phyloP scores from a whole-genome alignment of 2,797 vertebrate genomes.

The Clarias laeviceps region DNA sequence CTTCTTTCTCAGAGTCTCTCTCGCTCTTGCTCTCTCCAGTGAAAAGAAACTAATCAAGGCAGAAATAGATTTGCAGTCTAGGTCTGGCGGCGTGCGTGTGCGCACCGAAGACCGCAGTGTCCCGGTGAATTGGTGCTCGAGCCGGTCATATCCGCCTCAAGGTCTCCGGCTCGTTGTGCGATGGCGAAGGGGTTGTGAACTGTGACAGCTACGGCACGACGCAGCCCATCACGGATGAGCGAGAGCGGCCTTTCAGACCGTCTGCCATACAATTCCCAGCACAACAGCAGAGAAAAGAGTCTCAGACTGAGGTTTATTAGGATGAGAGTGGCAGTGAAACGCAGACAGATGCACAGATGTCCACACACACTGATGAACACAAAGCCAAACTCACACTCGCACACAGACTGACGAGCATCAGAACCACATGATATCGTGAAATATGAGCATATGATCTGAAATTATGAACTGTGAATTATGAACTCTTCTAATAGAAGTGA shows the following conservation, averaged over 20 bases:
- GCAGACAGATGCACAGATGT: not conserved
- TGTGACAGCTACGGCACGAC: slow-evolving; percentile 58
- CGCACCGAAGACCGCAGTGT: slow-evolving; percentile 27
- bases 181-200: slow-evolving; percentile 58
- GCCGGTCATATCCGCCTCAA: slow-evolving; percentile 55
- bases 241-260: slow-evolving; percentile 49
- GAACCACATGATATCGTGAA: not conserved
- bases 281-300: slow-evolving; percentile 41
- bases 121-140: slow-evolving; percentile 59
- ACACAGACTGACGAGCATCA: not conserved
- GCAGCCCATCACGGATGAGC: slow-evolving; percentile 48
- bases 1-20: slow-evolving; percentile 8
- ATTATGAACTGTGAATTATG: not conserved
- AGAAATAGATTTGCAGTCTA: slow-evolving; percentile 59
- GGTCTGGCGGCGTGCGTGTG: slow-evolving; percentile 42
- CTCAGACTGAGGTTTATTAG: slow-evolving; percentile 40
- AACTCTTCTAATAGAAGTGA: not conserved
- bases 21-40: slow-evolving; percentile 50
- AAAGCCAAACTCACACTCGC: not conserved
- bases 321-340: slow-evolving; percentile 22
- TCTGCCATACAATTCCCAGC: slow-evolving; percentile 51
- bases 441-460: not conserved
- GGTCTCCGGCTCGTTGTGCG: slow-evolving; percentile 58
- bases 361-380: slow-evolving; percentile 8
- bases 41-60: slow-evolving; percentile 68